phyloP scores from a whole-genome alignment of 2,113 vertebrate genomes.

The Esox niger region DNA sequence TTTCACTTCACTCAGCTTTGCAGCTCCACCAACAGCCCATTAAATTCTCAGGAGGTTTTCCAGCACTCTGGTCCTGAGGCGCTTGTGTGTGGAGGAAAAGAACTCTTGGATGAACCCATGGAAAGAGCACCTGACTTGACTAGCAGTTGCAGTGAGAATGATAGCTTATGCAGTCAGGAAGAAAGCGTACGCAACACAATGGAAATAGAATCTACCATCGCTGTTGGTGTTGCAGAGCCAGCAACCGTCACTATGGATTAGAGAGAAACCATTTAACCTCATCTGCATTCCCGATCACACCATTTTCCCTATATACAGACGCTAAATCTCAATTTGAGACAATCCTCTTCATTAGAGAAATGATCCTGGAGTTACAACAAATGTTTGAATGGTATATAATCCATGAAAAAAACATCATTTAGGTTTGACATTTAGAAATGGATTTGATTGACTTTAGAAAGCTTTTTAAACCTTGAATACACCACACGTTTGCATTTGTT shows the following conservation, averaged over 20 bases:
- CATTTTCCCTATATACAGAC: no score
- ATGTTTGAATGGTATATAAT: constrained; percentile 9
- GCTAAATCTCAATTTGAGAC: no score
- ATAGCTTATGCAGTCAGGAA: not conserved
- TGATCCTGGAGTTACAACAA: no score
- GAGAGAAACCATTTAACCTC: constrained; percentile 1
- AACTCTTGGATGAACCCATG: not conserved
- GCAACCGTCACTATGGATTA: constrained; percentile 37
- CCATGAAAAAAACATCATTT: constrained; percentile 6
- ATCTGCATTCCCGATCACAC: no score
- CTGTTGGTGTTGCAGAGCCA: constrained; percentile 23
- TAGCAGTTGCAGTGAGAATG: not conserved
- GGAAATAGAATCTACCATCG: not conserved
- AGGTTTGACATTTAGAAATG: no score
- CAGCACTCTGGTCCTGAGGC: not conserved
- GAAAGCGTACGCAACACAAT: not conserved
- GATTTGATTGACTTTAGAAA: no score
- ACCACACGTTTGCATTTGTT: no score
- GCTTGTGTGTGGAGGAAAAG: not conserved
- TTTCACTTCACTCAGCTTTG: not conserved
- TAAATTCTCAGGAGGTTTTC: not conserved
- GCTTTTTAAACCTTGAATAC: no score
- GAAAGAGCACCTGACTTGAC: not conserved
- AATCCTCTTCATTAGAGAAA: no score
- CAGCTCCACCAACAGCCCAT: not conserved